phyloP scores from a whole-genome alignment of 1,140 invertebrate species.

The Drosophila equinoxialis region DNA sequence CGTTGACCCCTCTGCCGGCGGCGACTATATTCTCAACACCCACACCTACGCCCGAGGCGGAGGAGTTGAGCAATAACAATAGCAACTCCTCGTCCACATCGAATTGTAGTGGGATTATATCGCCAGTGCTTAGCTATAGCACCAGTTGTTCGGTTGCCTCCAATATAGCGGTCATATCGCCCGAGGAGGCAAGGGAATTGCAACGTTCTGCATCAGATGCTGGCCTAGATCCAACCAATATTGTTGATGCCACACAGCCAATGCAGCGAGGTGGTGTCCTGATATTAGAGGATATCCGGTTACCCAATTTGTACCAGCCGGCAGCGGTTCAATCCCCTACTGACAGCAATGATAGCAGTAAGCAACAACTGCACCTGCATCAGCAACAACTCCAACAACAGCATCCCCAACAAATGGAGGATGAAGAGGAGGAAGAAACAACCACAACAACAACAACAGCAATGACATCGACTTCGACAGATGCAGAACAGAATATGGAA shows the following conservation, averaged over 20 bases:
- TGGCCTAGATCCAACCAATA: conserved; percentile 22
- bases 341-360: conserved; percentile 39
- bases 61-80: conserved; percentile 47
- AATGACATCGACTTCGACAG: conserved; percentile 1
- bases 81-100: conserved; percentile 22
- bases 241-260: conserved; percentile 53
- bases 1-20: background rate
- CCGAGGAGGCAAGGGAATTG: conserved; percentile 62
- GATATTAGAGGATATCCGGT: conserved; percentile 61
- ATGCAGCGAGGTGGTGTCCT: conserved; percentile 47
- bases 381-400: conserved; percentile 20
- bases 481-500: background rate
- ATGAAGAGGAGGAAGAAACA: conserved; percentile 3
- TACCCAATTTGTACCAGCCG: conserved; percentile 59
- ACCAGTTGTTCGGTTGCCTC: conserved; percentile 62
- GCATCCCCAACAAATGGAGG: background rate
- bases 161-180: conserved; percentile 66
- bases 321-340: conserved; percentile 17
- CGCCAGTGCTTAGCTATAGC: conserved; percentile 44
- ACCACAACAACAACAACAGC: background rate
- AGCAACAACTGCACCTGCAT: background rate
- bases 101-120: conserved; percentile 17
- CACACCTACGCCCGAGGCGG: background rate
- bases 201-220: conserved; percentile 54
- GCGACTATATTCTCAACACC: conserved; percentile 3